These are phyloP conservation scores for Drosophila longiperda DNA, from an alignment of 2,888 invertebrate species.

Conservation along the genomic window DNA sequence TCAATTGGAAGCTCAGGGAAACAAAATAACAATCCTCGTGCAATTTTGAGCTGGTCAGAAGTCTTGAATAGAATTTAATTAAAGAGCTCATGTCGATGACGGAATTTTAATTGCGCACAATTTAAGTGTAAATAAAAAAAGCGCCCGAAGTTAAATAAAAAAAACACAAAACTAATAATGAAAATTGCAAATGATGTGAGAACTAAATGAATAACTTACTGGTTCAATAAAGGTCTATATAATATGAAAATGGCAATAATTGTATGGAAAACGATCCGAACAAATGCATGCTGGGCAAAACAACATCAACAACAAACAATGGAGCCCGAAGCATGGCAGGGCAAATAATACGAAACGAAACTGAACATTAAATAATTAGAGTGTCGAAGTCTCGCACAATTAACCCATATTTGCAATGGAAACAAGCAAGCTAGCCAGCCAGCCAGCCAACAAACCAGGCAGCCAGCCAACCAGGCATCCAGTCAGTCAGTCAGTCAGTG, in stretches of 20 bases:
- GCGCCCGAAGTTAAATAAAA: not conserved
- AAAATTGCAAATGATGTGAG: slow-evolving; percentile 40
- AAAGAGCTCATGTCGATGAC: slow-evolving; percentile 45
- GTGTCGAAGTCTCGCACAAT: slow-evolving; percentile 77
- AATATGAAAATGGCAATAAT: slow-evolving; percentile 51
- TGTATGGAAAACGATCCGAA: slow-evolving; percentile 43
- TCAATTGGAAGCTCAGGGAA: slow-evolving; percentile 11
- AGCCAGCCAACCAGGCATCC: not conserved
- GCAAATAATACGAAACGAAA: slow-evolving; percentile 30
- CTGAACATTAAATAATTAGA: slow-evolving; percentile 68
- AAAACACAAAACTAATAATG: slow-evolving; percentile 37
- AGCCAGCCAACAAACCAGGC: not conserved
- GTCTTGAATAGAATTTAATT: slow-evolving; percentile 42
- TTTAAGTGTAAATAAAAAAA: slow-evolving; percentile 17
- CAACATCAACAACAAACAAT: slow-evolving; percentile 24
- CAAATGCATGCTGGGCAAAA: slow-evolving; percentile 35
- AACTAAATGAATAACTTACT: slow-evolving; percentile 53
- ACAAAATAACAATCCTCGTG: slow-evolving; percentile 18
- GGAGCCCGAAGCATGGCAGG: slow-evolving; percentile 3
- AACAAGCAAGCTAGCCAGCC: slow-evolving; percentile 38
- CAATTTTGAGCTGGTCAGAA: not conserved
- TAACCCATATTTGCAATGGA: slow-evolving; percentile 75
- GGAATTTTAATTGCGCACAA: slow-evolving; percentile 45
- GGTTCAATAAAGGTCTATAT: slow-evolving; percentile 33
- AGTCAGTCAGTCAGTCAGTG: slow-evolving; percentile 21